Evolutionary conservation across 37 sponge, comb jelly and placozoan genomes (phyloP).

Genomic region (Amphimedon queenslandica): DNA sequence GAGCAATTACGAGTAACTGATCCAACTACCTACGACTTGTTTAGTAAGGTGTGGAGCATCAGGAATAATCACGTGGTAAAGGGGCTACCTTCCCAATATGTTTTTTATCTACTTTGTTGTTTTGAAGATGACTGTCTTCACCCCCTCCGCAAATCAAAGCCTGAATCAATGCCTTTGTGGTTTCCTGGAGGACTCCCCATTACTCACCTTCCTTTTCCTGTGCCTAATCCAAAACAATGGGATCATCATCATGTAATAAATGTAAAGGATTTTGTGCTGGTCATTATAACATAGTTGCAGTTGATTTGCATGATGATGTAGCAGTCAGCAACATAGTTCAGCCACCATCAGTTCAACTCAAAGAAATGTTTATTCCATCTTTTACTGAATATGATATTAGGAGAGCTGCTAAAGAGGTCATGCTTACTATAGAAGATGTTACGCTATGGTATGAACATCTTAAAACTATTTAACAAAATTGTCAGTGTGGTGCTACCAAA

Average conservation of each 20-base stretch:
- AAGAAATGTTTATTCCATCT: background rate
- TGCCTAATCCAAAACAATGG: constrained; percentile 8
- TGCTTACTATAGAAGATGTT: constrained; percentile 16
- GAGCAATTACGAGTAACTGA: background rate
- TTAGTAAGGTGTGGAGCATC: constrained; percentile 11
- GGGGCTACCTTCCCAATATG: constrained; percentile 17
- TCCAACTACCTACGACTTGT: constrained; percentile 2
- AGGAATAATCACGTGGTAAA: constrained; percentile 17
- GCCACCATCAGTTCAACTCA: constrained; percentile 13
- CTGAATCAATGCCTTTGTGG: background rate
- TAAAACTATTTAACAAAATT: background rate
- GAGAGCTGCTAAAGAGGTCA: constrained; percentile 16
- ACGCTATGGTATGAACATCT: background rate
- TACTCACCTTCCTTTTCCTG: constrained; percentile 20
- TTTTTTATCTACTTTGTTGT: constrained; percentile 10
- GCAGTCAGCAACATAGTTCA: background rate
- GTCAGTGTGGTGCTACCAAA: constrained; percentile 6
- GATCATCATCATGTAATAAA: background rate
- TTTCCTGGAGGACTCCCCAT: constrained; percentile 6
- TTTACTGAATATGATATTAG: background rate
- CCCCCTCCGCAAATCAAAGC: constrained; percentile 1
- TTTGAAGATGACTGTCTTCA: constrained; percentile 4
- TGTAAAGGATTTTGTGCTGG: constrained; percentile 17
- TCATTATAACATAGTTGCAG: no score
- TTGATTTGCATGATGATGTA: background rate